phyloP scores from a whole-genome alignment of 1,140 invertebrate species.

The Ylistrum balloti region DNA sequence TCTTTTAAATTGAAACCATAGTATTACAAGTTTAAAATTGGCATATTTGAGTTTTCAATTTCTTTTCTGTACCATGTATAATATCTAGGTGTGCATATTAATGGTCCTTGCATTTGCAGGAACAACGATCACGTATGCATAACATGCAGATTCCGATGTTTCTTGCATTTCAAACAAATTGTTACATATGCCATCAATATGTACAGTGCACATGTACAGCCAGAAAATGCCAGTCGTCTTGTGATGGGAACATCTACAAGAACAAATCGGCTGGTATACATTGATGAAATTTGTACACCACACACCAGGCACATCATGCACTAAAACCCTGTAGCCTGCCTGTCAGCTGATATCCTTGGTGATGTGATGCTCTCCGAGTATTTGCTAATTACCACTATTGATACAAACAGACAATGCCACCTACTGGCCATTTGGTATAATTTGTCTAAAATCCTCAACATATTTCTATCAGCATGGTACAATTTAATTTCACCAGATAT shows the following conservation, averaged over 20 bases:
- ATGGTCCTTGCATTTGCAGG: not conserved
- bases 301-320: not conserved
- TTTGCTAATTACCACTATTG: not conserved
- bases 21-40: too few relatives aligned
- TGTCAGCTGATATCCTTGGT: not conserved
- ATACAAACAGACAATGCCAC: not conserved
- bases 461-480: too few relatives aligned
- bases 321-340: not conserved
- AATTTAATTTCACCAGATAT: too few relatives aligned
- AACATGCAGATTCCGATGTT: not conserved
- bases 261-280: not conserved
- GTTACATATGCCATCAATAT: not conserved
- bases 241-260: not conserved
- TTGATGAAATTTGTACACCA: constrained; percentile 29
- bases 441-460: too few relatives aligned
- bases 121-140: not conserved
- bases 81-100: too few relatives aligned
- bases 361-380: not conserved
- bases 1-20: too few relatives aligned
- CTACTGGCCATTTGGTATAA: too few relatives aligned
- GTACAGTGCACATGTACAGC: not conserved
- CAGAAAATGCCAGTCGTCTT: not conserved
- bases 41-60: too few relatives aligned
- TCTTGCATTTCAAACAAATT: not conserved
- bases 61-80: not conserved